These are phyloP conservation scores for Takifugu ocellatus DNA, from an alignment of 2,797 vertebrate species.

Conservation along the genomic window DNA sequence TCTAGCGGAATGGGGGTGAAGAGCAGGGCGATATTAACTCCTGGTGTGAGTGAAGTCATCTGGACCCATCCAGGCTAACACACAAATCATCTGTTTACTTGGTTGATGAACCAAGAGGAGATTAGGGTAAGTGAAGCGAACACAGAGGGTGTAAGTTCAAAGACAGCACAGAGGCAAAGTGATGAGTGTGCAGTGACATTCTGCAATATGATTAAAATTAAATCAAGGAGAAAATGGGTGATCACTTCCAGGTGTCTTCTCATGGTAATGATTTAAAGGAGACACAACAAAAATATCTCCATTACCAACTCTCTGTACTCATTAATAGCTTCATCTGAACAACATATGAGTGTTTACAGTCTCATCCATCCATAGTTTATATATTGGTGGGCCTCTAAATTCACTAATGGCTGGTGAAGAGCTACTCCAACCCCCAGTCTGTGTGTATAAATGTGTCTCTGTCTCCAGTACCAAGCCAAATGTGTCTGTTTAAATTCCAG, in stretches of 20 bases:
- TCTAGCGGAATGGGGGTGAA: constrained; percentile 53
- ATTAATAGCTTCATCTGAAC: not conserved
- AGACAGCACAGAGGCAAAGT: constrained; percentile 2
- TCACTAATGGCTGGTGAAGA: constrained; percentile 23
- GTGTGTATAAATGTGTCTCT: constrained; percentile 27
- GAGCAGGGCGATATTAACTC: not conserved
- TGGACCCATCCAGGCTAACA: constrained; percentile 8
- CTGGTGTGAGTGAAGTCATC: constrained; percentile 3
- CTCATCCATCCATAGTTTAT: constrained; percentile 17
- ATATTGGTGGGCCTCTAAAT: constrained; percentile 23
- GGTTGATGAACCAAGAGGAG: constrained; percentile 1
- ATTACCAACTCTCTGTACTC: not conserved
- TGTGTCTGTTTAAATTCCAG: constrained; percentile 38
- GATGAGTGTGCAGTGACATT: constrained; percentile 3
- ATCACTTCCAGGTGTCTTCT: constrained; percentile 10
- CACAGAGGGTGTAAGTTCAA: constrained; percentile 2
- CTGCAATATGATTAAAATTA: constrained; percentile 4
- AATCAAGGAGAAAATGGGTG: constrained; percentile 5
- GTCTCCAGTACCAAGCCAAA: constrained; percentile 28
- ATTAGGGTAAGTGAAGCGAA: not conserved
- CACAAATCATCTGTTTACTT: constrained; percentile 15
- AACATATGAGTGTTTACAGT: constrained; percentile 17
- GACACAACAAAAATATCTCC: constrained; percentile 1
- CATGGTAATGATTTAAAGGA: not conserved
- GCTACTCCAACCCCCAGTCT: constrained; percentile 7